Evolutionary conservation across 2,797 vertebrate genomes (phyloP).

Genomic region (Psittacula derbiana): DNA sequence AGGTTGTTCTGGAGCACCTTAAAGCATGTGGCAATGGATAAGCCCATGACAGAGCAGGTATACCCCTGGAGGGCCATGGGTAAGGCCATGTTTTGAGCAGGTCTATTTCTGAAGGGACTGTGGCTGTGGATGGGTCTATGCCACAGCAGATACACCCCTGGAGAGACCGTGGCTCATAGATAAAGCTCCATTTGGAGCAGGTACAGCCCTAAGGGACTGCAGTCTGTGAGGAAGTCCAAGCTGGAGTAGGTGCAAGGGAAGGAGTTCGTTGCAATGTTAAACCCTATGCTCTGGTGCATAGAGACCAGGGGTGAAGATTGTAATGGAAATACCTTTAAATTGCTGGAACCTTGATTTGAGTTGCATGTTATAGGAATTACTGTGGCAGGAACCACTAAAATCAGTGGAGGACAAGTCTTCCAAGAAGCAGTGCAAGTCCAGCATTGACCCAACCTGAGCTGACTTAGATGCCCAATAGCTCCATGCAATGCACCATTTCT

Average conservation of each 20-base stretch:
- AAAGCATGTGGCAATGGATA: background rate
- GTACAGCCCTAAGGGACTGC: background rate
- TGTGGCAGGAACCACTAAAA: background rate
- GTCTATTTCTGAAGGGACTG: background rate
- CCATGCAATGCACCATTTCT: background rate
- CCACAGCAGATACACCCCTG: background rate
- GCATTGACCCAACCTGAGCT: background rate
- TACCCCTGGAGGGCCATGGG: background rate
- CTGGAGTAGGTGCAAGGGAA: background rate
- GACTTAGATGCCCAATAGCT: background rate
- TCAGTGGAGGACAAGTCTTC: background rate
- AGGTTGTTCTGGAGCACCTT: background rate
- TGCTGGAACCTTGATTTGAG: background rate
- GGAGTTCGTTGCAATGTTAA: background rate
- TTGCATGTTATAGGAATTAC: background rate
- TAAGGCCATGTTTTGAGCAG: background rate
- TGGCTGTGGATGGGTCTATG: background rate
- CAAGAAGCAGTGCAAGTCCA: background rate
- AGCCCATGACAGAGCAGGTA: background rate
- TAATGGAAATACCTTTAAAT: background rate
- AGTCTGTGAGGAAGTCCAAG: background rate
- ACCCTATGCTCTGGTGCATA: background rate
- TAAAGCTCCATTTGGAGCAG: background rate
- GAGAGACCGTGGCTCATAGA: background rate
- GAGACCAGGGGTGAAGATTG: background rate